Percentiles rank a stretch among this genome's conserved stretches.
phyloP scores from a whole-genome alignment of 2,113 vertebrate species.

The Todiramphus saurophagus region DNA sequence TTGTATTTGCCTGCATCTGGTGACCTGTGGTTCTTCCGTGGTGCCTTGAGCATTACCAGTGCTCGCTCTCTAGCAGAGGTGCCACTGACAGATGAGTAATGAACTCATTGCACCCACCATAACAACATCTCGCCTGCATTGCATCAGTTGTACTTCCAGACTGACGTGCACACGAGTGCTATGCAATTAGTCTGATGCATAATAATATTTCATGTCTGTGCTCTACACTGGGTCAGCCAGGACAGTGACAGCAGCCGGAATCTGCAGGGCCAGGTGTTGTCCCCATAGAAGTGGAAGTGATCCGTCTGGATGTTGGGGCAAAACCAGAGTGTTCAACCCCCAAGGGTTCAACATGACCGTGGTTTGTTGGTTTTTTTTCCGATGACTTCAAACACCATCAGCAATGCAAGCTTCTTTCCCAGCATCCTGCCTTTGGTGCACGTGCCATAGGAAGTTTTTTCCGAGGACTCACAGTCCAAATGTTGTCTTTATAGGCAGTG shows the following conservation, averaged over 20 bases:
- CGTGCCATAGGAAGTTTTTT: not conserved
- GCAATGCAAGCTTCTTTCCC: not conserved
- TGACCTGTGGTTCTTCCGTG: not conserved
- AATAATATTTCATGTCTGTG: not conserved
- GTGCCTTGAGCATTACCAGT: not conserved
- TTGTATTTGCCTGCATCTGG: not conserved
- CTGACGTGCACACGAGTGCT: accelerated
- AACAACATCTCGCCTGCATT: not conserved
- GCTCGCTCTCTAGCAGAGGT: not conserved
- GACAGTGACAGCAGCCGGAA: not conserved
- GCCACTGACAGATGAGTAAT: not conserved
- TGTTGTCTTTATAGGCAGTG: not conserved
- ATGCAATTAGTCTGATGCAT: not conserved
- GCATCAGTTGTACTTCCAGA: not conserved
- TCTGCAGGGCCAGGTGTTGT: not conserved
- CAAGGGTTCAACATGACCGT: accelerated
- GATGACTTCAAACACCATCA: not conserved
- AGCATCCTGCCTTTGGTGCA: not conserved
- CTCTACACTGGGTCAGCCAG: not conserved
- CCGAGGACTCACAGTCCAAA: not conserved
- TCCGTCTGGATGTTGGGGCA: not conserved
- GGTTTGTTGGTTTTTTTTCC: not conserved
- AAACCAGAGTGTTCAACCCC: not conserved
- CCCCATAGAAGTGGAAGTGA: not conserved
- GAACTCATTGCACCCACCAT: not conserved